Percentiles rank a stretch among this genome's conserved stretches.
Conservation (phyloP, 2,113 vertebrate species). For the Solenodon paradoxus region DNA sequence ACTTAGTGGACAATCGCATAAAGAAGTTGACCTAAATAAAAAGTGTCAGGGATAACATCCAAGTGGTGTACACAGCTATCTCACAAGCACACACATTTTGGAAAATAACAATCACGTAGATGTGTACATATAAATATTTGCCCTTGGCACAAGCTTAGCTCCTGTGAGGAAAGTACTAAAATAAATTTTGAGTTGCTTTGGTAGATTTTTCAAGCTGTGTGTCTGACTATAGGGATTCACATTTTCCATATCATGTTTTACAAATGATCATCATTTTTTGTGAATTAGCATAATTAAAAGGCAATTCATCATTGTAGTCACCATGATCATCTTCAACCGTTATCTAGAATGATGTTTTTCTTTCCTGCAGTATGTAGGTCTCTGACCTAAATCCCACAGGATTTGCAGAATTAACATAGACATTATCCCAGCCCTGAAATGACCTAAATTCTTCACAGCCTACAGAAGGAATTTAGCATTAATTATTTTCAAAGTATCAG, state of each 20-base stretch:
- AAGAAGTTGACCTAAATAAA: background rate
- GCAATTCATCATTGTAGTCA: background rate
- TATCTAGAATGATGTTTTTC: conserved; percentile 7
- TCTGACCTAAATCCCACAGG: conserved; percentile 44
- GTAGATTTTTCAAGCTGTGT: background rate
- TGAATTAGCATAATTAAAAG: conserved; percentile 12
- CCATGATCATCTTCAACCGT: background rate
- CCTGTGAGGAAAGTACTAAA: background rate
- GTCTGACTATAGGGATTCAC: background rate
- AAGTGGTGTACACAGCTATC: background rate
- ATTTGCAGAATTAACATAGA: conserved; percentile 66
- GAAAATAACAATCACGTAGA: background rate
- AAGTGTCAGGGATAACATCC: background rate
- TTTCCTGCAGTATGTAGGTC: background rate
- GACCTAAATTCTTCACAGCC: conserved; percentile 68
- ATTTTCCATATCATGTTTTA: background rate
- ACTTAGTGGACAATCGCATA: background rate
- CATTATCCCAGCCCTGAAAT: conserved; percentile 40
- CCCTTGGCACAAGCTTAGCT: background rate
- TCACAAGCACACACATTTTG: fast-evolving
- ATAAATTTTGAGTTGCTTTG: background rate
- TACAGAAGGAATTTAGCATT: conserved; percentile 45
- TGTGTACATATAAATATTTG: background rate
- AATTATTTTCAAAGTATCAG: conserved; percentile 51
- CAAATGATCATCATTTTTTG: background rate